Evolutionary conservation across 2,888 invertebrate species (phyloP).

Genomic region (Standfussiana lucernea): DNA sequence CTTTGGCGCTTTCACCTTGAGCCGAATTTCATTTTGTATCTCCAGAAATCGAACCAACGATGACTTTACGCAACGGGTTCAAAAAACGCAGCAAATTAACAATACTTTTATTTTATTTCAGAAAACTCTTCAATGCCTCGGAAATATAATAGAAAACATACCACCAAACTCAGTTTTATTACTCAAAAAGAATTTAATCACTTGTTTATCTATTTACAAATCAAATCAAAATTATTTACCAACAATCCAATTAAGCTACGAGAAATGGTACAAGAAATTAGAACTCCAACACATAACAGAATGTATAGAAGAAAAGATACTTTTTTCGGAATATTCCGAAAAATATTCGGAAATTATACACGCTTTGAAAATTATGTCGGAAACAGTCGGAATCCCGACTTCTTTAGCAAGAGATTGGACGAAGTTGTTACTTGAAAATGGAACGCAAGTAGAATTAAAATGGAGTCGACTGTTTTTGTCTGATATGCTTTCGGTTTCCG

Average conservation of each 20-base stretch:
- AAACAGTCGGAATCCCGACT: constrained; percentile 3
- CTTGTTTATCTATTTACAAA: constrained; percentile 62
- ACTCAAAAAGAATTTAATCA: constrained; percentile 59
- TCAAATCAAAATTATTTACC: constrained; percentile 39
- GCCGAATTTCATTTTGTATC: no score
- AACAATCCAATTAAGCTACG: constrained; percentile 35
- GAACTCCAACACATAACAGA: constrained; percentile 67
- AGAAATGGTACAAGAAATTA: constrained; percentile 62
- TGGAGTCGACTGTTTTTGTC: constrained; percentile 54
- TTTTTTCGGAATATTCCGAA: constrained; percentile 54
- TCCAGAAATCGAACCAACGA: no score
- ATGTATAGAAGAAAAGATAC: constrained; percentile 64
- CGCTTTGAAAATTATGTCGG: constrained; percentile 66
- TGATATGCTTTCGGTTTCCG: constrained; percentile 71
- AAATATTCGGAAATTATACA: constrained; percentile 38
- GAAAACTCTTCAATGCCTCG: constrained; percentile 70
- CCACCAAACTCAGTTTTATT: constrained; percentile 58
- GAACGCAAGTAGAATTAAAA: constrained; percentile 1
- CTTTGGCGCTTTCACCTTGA: no score
- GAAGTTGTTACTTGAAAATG: constrained; percentile 3
- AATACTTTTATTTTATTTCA: constrained; percentile 64
- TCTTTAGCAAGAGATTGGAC: constrained; percentile 30
- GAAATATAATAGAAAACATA: constrained; percentile 63
- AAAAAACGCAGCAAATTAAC: not conserved
- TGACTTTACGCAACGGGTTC: no score